Evolutionary conservation across 2,113 vertebrate species (phyloP).

Genomic region (Serilophus lunatus): DNA sequence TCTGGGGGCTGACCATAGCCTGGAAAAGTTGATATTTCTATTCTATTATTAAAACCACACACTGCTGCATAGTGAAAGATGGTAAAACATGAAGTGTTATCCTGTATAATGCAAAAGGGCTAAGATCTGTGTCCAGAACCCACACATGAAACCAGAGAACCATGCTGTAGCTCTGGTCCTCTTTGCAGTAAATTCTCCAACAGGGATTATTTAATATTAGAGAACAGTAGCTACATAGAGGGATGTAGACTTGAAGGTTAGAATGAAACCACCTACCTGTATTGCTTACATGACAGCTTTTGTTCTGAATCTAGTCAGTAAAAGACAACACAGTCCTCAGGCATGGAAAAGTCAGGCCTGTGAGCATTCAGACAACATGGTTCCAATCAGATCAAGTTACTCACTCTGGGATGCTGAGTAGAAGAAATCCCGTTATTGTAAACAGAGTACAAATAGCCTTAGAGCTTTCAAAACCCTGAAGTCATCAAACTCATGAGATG

Average conservation of each 20-base stretch:
- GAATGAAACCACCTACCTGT: not conserved
- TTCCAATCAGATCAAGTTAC: not conserved
- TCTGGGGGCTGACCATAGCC: not conserved
- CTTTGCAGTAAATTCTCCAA: not conserved
- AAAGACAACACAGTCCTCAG: rapidly evolving
- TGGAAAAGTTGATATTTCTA: not conserved
- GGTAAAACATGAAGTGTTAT: not conserved
- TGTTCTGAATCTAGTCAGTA: not conserved
- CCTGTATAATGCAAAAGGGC: not conserved
- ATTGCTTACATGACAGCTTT: not conserved
- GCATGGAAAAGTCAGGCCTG: not conserved
- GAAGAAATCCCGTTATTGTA: not conserved
- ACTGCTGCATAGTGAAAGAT: not conserved
- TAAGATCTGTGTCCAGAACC: not conserved
- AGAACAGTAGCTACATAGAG: not conserved
- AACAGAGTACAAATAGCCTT: not conserved
- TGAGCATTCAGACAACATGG: not conserved
- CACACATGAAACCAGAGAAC: not conserved
- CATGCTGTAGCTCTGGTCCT: not conserved
- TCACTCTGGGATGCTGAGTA: not conserved
- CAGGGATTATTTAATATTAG: not conserved
- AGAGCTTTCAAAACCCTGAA: not conserved
- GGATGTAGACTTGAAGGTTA: not conserved
- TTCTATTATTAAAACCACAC: not conserved
- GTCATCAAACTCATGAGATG: not conserved